phyloP scores from a whole-genome alignment of 2,888 invertebrate genomes.

The Pseudococcus longispinus region DNA sequence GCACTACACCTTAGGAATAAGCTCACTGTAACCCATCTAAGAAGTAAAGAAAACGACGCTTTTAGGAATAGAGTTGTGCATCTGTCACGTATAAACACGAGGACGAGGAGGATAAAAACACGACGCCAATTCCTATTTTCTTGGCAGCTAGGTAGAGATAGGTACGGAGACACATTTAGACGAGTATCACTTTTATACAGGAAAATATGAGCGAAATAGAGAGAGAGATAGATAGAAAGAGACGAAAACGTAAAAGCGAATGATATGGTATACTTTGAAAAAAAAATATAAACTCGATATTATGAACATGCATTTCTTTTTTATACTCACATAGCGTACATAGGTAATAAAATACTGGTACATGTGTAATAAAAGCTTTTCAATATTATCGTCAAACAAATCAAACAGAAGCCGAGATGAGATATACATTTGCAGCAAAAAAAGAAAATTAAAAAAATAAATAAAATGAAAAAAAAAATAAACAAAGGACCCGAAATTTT shows the following conservation, averaged over 20 bases:
- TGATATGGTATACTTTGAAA: constrained; percentile 51
- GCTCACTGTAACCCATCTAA: constrained; percentile 51
- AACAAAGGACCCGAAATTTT: constrained; percentile 50
- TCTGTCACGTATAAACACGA: constrained; percentile 4
- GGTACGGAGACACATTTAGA: background rate
- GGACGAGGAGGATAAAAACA: too few species aligned
- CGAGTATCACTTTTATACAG: background rate
- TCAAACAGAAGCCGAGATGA: constrained; percentile 57
- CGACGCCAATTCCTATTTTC: background rate
- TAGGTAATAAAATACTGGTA: constrained; percentile 57
- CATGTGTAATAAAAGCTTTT: constrained; percentile 56
- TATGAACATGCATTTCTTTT: constrained; percentile 56
- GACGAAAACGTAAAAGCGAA: constrained; percentile 53
- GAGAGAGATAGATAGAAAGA: constrained; percentile 28
- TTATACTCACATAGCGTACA: constrained; percentile 56
- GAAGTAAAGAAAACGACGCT: constrained; percentile 1
- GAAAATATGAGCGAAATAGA: constrained; percentile 16
- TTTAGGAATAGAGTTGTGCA: background rate
- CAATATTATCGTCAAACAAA: constrained; percentile 55
- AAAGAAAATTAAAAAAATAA: constrained; percentile 17
- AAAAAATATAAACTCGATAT: constrained; percentile 54
- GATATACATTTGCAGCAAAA: constrained; percentile 56
- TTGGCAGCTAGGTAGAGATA: background rate
- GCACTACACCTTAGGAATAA: constrained; percentile 49
- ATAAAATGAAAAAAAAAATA: constrained; percentile 13